Percentiles rank a stretch among this genome's conserved stretches.
Evolutionary conservation across 2,888 invertebrate species (phyloP).

Genomic region (Esperia sulphurella): DNA sequence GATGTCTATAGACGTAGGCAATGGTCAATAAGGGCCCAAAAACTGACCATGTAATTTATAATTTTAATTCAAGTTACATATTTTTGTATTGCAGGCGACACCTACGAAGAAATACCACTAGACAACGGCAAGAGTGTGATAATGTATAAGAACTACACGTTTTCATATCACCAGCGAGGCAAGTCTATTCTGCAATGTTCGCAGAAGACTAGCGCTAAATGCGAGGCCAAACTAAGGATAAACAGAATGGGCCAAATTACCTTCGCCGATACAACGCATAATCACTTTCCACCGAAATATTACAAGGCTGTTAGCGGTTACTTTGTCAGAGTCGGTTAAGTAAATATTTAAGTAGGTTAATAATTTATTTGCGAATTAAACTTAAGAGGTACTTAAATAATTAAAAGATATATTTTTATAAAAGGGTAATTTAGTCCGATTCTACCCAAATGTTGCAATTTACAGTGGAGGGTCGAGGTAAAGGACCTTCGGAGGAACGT

Average conservation of each 20-base stretch:
- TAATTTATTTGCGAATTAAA: not conserved
- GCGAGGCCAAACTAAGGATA: slow-evolving; percentile 11
- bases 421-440: too few relatives aligned
- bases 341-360: not conserved
- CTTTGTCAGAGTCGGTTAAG: not conserved
- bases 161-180: slow-evolving; percentile 14
- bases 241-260: slow-evolving; percentile 8
- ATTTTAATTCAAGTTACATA: not conserved
- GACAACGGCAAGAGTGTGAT: slow-evolving; percentile 12
- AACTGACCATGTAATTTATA: too few relatives aligned
- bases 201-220: slow-evolving; percentile 5
- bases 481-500: too few relatives aligned
- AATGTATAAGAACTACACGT: slow-evolving; percentile 18
- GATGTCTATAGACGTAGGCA: too few relatives aligned
- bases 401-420: not conserved
- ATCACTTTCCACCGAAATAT: slow-evolving; percentile 15
- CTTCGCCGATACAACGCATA: slow-evolving; percentile 11
- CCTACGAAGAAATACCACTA: slow-evolving; percentile 5
- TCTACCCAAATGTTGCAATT: too few relatives aligned
- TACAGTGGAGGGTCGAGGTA: too few relatives aligned
- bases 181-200: slow-evolving; percentile 9
- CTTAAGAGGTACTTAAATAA: not conserved
- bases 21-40: too few relatives aligned
- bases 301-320: slow-evolving; percentile 4
- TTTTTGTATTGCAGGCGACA: not conserved